Conservation (phyloP, 2,888 invertebrate genomes). For the Patella pellucida region DNA sequence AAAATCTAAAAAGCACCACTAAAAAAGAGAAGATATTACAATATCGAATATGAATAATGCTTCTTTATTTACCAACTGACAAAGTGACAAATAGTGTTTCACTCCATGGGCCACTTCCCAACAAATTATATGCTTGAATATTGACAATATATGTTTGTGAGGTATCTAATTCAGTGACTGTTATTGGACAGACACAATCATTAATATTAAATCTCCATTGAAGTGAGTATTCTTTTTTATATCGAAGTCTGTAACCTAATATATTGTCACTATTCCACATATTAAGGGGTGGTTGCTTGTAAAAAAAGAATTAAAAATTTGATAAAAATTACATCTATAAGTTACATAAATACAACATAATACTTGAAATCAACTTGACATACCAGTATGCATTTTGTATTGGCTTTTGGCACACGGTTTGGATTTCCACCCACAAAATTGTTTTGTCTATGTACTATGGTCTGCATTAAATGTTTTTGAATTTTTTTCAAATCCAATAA, state of each 20-base stretch:
- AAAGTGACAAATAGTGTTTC: constrained; percentile 41
- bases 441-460: too few species aligned
- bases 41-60: background rate
- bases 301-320: constrained; percentile 6
- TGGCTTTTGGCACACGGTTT: too few species aligned
- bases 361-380: too few species aligned
- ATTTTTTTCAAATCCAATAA: background rate
- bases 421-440: too few species aligned
- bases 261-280: constrained; percentile 46
- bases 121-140: constrained; percentile 95
- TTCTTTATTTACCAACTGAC: constrained; percentile 48
- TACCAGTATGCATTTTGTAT: too few species aligned
- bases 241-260: constrained; percentile 40
- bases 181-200: constrained; percentile 15
- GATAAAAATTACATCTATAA: too few species aligned
- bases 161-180: constrained; percentile 33
- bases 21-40: too few species aligned
- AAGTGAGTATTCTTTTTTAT: constrained; percentile 25
- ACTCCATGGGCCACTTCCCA: constrained; percentile 82
- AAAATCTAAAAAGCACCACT: too few species aligned
- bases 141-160: constrained; percentile 81
- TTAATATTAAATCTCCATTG: constrained; percentile 34
- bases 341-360: too few species aligned
- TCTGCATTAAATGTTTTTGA: too few species aligned
- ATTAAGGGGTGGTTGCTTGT: constrained; percentile 38